These are phyloP conservation scores for Lepidotrigona ventralis DNA, from an alignment of 1,140 invertebrate species.

Conservation along the genomic window DNA sequence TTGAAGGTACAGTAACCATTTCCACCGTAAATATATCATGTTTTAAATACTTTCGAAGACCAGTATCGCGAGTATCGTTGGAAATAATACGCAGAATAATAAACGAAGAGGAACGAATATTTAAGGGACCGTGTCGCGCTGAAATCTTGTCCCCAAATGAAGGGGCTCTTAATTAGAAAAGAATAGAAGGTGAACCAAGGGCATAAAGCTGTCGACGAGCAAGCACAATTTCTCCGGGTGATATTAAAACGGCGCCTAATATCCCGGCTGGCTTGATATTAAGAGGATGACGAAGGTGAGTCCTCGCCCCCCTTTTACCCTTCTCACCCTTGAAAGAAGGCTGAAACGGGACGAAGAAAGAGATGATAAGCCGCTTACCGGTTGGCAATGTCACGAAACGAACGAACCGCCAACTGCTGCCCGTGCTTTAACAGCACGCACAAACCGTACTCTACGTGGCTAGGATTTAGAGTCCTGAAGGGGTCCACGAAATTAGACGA, in stretches of 20 bases:
- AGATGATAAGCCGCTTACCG: slow-evolving; percentile 57
- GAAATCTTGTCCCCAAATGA: neutral
- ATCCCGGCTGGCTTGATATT: slow-evolving; percentile 18
- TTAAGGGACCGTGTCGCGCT: too few relatives aligned
- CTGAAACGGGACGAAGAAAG: slow-evolving; percentile 18
- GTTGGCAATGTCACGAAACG: slow-evolving; percentile 11
- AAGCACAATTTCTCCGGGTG: slow-evolving; percentile 13
- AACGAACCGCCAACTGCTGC: neutral
- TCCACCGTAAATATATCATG: too few relatives aligned
- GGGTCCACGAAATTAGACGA: neutral
- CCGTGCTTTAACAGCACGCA: neutral
- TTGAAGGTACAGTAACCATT: too few relatives aligned
- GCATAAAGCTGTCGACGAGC: slow-evolving; percentile 16
- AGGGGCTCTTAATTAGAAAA: slow-evolving; percentile 11
- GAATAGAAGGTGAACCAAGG: neutral
- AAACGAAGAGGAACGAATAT: neutral
- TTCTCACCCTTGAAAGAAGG: neutral
- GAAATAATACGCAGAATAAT: neutral
- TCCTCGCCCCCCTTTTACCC: neutral
- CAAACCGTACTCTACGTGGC: neutral
- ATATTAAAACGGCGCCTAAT: slow-evolving; percentile 46
- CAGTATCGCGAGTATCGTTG: neutral
- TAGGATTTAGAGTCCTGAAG: neutral
- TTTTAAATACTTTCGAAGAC: too few relatives aligned
- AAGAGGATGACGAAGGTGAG: slow-evolving; percentile 33